Evolutionary conservation across 92 coral and sea anemone genomes (phyloP), one percentile per base, ranked within the genome.

Genomic region (Zoanthus solanderi): DNA sequence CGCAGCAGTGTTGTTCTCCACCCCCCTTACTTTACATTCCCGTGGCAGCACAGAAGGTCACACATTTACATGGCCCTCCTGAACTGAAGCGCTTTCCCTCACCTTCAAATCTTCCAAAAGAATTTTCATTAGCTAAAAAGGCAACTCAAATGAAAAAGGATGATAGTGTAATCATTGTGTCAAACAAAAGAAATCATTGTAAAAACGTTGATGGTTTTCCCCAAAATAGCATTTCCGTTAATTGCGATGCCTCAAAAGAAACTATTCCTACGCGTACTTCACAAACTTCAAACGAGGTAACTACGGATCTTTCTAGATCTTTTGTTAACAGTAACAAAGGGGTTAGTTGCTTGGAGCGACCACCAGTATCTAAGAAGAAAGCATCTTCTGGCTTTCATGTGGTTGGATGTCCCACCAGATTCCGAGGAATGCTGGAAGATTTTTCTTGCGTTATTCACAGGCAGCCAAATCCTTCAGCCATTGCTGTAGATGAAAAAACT

Each of bases 61-160:
- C 98, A 1, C 98, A 95, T 34, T 89, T 95, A 7, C 98, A 93
- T 34, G 98, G 94, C 13, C 98, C 98, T 15, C 98, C 98, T 9
- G 91, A 88, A 58, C 92, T 95, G 12, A 92, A 95, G 90, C 87
- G 96, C 45, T 81, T 87, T 31, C 90, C 91, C 18, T 72, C 90
- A 13, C 58, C 63, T 48, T 16, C 74, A 37, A 29, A 14, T 86
- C 15, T 0, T 17, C 34, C 66, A 3, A 63, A 9, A 50, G 72
- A 66, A 52, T 66, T 45, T 14, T 10, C 14, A 30, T 18, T 30
- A 65, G 4, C 12, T 50, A 66, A 34, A 13, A 15, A 69, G 31
- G 28, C 37, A 66, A 44, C 63, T 23, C 45, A 75, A 75, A 18
- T 81, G 60, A 75, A 81, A 81, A 12, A 31, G 0, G 50, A 30